Base-by-base conservation (phyloP, 1,140 invertebrate genomes). In the Harpegnathos saltator region DNA sequence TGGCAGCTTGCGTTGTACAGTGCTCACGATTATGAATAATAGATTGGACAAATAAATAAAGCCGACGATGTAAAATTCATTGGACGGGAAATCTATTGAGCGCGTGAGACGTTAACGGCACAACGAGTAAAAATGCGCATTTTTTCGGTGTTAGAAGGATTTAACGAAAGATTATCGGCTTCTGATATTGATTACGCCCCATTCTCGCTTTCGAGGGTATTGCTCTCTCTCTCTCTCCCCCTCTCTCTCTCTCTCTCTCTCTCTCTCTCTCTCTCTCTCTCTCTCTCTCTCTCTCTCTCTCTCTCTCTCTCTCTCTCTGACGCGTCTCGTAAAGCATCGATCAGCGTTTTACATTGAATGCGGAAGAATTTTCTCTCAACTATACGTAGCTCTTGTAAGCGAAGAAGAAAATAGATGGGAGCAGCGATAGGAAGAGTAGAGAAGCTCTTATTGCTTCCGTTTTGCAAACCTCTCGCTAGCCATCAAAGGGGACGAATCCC, bases 371-470 rank as follows among this genome's bases (percentile, higher is more conserved):
- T 78, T 14, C 33, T 14, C 33, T 17, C 71, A 80, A 80, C 52
- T 80, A 52, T 19, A 14, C 65, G 22, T 71, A 24, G 65, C 38
- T 71, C 59, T 58, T 69, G 52, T 58, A 48, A 80, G 52, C 17
- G 33, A 48, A 15, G 19, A 80, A 80, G 75, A 59, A 80, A 80
- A 80, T 71, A 54, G 54, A 80, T 71, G 52, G n/a, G 54, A 71
- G 75, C 22, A 33, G 24, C 75, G 52, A 80, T 80, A 71, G 65
- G 52, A 17, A 80, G 75, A 80, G 65, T 59, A 71, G 56, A 58
- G 75, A 71, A 80, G 65, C 69, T 80, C 75, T 80, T 71, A 80
- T 80, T 71, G 54, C 75, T 80, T 80, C 75, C 75, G 75, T 54
- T 80, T 71, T 71, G 75, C 75, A 80, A 80, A 80, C 65, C 52